These are phyloP conservation scores for Ochotona princeps DNA, from an alignment of 2,113 vertebrate genomes.

Conservation along the genomic window DNA sequence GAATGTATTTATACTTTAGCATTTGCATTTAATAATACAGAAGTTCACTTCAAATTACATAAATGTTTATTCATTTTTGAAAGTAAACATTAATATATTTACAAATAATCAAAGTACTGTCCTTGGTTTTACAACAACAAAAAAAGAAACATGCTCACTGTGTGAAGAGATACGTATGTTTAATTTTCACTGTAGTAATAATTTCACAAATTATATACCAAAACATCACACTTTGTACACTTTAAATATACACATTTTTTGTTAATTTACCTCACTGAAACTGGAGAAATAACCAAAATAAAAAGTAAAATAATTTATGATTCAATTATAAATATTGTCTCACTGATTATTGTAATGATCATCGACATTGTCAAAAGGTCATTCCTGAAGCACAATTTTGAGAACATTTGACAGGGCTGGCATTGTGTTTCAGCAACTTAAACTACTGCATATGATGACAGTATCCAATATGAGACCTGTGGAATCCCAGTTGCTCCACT, in stretches of 20 bases:
- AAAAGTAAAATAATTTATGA: background rate
- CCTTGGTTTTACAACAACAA: background rate
- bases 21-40: background rate
- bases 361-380: background rate
- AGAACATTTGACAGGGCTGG: background rate
- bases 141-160: background rate
- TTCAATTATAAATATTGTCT: background rate
- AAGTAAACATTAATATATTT: background rate
- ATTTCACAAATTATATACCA: background rate
- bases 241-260: background rate
- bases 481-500: too few species aligned
- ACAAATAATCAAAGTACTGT: background rate
- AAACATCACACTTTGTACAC: background rate
- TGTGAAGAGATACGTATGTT: background rate
- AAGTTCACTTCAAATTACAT: background rate
- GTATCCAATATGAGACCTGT: too few species aligned
- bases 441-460: too few species aligned
- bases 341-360: background rate
- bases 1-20: slow-evolving; percentile 9
- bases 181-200: background rate
- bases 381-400: background rate
- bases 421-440: too few species aligned
- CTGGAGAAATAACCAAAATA: background rate
- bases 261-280: background rate
- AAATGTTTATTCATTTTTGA: background rate